A percentile compares a stretch with the other conserved stretches of the same genome.
These are phyloP conservation scores for Mellivora capensis DNA, from an alignment of 2,113 vertebrate genomes.

Conservation along the genomic window DNA sequence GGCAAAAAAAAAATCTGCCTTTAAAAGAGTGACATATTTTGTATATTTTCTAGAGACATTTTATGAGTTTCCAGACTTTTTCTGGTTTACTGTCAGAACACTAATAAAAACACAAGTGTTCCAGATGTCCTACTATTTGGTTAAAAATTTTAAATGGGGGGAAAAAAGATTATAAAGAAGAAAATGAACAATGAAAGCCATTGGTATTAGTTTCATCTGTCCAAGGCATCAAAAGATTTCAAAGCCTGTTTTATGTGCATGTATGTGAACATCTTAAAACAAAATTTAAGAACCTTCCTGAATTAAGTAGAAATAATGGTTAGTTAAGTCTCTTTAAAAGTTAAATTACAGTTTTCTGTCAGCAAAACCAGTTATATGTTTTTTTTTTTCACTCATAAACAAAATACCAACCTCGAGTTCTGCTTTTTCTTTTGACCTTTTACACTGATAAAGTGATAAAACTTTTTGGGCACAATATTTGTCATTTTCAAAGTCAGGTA, in stretches of 20 bases:
- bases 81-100: background rate
- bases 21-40: conserved; percentile 22
- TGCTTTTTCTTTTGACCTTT: background rate
- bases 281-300: background rate
- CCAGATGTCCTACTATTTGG: conserved; percentile 38
- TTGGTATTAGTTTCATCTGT: conserved; percentile 39
- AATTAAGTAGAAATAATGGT: conserved; percentile 25
- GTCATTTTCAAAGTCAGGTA: background rate
- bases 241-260: background rate
- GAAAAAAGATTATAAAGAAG: background rate
- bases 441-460: background rate
- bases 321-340: background rate
- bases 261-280: background rate
- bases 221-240: background rate
- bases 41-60: conserved; percentile 12
- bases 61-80: conserved; percentile 39
- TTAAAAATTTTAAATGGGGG: background rate
- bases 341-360: background rate
- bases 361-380: background rate
- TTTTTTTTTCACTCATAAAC: background rate
- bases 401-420: background rate
- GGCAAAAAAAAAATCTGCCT: background rate
- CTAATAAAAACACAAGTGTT: conserved; percentile 53
- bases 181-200: conserved; percentile 51
- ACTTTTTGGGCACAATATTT: background rate